A percentile compares a stretch with the other conserved stretches of the same genome.
phyloP scores from a whole-genome alignment of 53 echinoderm and acorn worm species.

The Henricia sp. region DNA sequence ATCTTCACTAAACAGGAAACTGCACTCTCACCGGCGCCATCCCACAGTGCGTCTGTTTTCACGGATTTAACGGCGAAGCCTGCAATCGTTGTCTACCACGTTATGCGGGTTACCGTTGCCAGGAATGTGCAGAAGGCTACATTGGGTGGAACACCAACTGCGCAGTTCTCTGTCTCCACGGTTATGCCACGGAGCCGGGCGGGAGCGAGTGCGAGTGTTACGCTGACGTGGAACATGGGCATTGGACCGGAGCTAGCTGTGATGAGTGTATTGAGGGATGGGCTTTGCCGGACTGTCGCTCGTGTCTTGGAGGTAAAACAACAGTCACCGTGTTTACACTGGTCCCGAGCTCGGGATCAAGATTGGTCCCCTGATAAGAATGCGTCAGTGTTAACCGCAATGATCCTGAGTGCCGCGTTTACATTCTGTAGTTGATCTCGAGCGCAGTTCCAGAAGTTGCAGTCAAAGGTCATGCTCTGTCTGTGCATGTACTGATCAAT shows the following conservation, averaged over 20 bases:
- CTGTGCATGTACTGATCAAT: too few species aligned
- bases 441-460: too few species aligned
- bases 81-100: constrained; percentile 80
- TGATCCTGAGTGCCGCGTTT: too few species aligned
- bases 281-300: constrained; percentile 72
- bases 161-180: constrained; percentile 75
- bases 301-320: constrained; percentile 73
- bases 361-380: too few species aligned
- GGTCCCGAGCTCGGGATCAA: too few species aligned
- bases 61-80: constrained; percentile 79
- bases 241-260: constrained; percentile 89
- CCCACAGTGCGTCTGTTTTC: constrained; percentile 82
- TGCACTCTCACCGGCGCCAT: constrained; percentile 69
- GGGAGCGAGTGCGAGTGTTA: constrained; percentile 85
- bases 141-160: constrained; percentile 93
- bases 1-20: constrained; percentile 59
- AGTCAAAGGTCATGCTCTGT: too few species aligned
- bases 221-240: constrained; percentile 75
- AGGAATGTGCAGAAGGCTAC: constrained; percentile 74
- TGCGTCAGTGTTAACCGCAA: too few species aligned
- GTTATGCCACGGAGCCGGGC: constrained; percentile 77
- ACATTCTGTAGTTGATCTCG: too few species aligned
- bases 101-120: constrained; percentile 69
- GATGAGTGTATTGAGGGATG: constrained; percentile 80
- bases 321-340: too few species aligned